A percentile compares a stretch with the other conserved stretches of the same genome.
phyloP scores from a whole-genome alignment of 2,797 vertebrate genomes.

The Myripristis jacobus region DNA sequence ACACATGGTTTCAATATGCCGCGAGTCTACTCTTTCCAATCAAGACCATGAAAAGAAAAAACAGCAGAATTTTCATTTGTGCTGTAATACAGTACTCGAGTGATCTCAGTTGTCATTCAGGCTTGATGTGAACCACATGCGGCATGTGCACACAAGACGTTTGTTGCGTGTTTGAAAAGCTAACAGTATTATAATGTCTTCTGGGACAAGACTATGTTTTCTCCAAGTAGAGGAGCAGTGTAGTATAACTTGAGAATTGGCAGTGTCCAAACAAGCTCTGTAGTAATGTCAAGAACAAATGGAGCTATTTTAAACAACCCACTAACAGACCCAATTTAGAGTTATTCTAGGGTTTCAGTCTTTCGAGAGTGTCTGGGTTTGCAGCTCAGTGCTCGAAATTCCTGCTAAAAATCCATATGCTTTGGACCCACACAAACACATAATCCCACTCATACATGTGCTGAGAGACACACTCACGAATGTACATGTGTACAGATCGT shows the following conservation, averaged over 20 bases:
- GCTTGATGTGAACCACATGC: conserved; percentile 65
- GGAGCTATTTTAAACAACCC: background rate
- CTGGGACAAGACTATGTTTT: conserved; percentile 18
- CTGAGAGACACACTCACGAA: conserved; percentile 9
- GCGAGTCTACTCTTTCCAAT: conserved; percentile 47
- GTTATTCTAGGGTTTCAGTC: conserved; percentile 24
- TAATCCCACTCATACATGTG: conserved; percentile 32
- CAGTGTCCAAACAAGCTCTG: conserved; percentile 24
- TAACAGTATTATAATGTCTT: conserved; percentile 25
- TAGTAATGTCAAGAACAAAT: conserved; percentile 35
- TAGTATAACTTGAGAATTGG: conserved; percentile 1
- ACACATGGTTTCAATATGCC: conserved; percentile 66
- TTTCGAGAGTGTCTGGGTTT: conserved; percentile 34
- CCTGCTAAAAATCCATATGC: conserved; percentile 48
- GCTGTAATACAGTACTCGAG: conserved; percentile 44
- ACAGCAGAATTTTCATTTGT: background rate
- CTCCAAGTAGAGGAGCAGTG: conserved; percentile 9
- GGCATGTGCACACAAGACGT: conserved; percentile 12
- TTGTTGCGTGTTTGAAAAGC: conserved; percentile 30
- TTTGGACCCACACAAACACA: conserved; percentile 25
- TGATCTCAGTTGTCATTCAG: conserved; percentile 26
- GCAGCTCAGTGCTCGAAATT: conserved; percentile 40
- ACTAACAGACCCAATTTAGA: conserved; percentile 42
- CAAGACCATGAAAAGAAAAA: conserved; percentile 27
- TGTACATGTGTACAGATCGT: background rate